These are phyloP conservation scores for Drosophila pseudotalamancana DNA, from an alignment of 2,888 invertebrate species.

Conservation along the genomic window DNA sequence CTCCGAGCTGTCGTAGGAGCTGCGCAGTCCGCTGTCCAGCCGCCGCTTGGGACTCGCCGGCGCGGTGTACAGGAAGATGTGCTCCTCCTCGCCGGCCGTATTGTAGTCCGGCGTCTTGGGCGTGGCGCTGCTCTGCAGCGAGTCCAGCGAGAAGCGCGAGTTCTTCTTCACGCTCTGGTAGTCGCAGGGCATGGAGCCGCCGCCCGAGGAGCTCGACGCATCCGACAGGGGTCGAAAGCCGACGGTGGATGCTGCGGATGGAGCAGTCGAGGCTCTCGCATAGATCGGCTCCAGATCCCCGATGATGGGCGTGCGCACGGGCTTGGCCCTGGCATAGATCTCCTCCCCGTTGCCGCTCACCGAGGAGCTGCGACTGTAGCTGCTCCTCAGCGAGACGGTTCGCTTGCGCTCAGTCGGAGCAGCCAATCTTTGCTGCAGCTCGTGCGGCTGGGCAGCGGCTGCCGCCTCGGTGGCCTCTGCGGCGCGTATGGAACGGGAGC, in stretches of 20 bases:
- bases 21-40: slow-evolving; percentile 76
- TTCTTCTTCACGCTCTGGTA: slow-evolving; percentile 82
- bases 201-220: slow-evolving; percentile 81
- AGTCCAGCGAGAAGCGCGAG: slow-evolving; percentile 83
- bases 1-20: slow-evolving; percentile 77
- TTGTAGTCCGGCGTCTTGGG: slow-evolving; percentile 83
- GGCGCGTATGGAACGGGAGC: slow-evolving; percentile 84
- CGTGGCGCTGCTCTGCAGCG: slow-evolving; percentile 83
- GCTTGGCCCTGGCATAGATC: slow-evolving; percentile 76
- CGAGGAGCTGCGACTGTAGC: slow-evolving; percentile 70
- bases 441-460: slow-evolving; percentile 50
- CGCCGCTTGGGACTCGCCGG: slow-evolving; percentile 82
- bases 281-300: slow-evolving; percentile 81
- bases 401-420: slow-evolving; percentile 65
- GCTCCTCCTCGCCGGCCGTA: slow-evolving; percentile 81
- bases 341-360: slow-evolving; percentile 59
- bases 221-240: slow-evolving; percentile 82
- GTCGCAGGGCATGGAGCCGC: slow-evolving; percentile 80
- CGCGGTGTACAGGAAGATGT: slow-evolving; percentile 82
- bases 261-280: slow-evolving; percentile 59
- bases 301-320: slow-evolving; percentile 80
- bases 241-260: neutral
- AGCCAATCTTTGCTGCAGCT: slow-evolving; percentile 30
- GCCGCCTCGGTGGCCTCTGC: slow-evolving; percentile 78
- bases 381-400: slow-evolving; percentile 80